Conservation (phyloP, 2,888 invertebrate species). For the Dryobotodes eremita region DNA sequence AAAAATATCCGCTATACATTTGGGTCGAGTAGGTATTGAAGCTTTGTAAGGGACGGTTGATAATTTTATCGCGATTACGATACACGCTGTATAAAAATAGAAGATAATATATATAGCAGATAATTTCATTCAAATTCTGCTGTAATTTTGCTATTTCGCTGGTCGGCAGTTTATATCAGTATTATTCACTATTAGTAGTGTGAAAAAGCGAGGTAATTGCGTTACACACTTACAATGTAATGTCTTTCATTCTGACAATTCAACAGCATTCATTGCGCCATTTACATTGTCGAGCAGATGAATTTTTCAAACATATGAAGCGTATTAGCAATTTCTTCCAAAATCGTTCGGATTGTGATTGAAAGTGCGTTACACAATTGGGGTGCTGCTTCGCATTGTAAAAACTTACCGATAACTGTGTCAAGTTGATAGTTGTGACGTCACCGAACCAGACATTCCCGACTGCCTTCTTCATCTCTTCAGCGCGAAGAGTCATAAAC, state of each 20-base stretch:
- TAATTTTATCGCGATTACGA: too few relatives aligned
- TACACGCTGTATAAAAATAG: neutral
- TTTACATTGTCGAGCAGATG: neutral
- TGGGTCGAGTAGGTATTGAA: too few relatives aligned
- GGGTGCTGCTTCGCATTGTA: neutral
- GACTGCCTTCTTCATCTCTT: slow-evolving; percentile 90
- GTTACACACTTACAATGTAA: neutral
- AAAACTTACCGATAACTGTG: slow-evolving; percentile 82
- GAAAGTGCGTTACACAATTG: neutral
- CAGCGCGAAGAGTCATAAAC: slow-evolving; percentile 92
- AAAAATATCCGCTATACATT: too few relatives aligned
- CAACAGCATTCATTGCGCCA: neutral
- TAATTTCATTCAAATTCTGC: neutral
- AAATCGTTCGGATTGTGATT: neutral
- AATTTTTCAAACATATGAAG: neutral
- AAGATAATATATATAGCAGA: neutral
- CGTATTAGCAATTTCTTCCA: neutral
- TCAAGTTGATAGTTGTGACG: slow-evolving; percentile 94
- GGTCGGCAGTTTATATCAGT: neutral
- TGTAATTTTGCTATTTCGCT: too few relatives aligned
- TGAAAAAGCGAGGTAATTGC: neutral
- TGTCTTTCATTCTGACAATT: neutral
- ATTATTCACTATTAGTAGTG: neutral
- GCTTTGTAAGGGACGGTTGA: too few relatives aligned
- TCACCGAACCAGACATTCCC: slow-evolving; percentile 91